A percentile compares a stretch with the other conserved stretches of the same genome.
Conservation (phyloP, 2,888 invertebrate species). For the Phorcus lineatus region DNA sequence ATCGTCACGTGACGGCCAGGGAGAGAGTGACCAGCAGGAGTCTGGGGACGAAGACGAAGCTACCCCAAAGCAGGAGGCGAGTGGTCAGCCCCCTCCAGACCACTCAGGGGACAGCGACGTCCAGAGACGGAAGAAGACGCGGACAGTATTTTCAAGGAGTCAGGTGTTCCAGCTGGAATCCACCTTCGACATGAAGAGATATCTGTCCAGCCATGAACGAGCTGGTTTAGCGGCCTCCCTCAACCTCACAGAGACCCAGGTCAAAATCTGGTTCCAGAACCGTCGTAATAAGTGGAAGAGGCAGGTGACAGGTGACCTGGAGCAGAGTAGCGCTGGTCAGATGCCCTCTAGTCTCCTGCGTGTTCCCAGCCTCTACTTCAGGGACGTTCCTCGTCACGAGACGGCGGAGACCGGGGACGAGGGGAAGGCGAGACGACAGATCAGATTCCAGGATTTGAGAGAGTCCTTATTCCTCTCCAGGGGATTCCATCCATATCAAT, state of each 20-base stretch:
- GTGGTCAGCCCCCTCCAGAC: too few relatives aligned
- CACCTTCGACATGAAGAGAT: conserved; percentile 76
- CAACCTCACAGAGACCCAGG: conserved; percentile 75
- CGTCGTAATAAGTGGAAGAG: conserved; percentile 52
- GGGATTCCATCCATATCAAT: conserved; percentile 1
- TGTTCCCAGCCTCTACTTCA: not conserved
- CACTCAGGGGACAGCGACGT: conserved; percentile 50
- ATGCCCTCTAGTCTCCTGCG: not conserved
- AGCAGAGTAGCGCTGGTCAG: conserved; percentile 30
- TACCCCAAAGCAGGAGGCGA: too few relatives aligned
- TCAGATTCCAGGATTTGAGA: not conserved
- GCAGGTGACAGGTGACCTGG: conserved; percentile 49
- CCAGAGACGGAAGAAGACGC: conserved; percentile 74
- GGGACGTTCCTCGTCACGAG: not conserved
- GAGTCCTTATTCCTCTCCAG: not conserved
- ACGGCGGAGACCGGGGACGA: not conserved
- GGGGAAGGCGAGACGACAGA: not conserved
- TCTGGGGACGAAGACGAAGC: too few relatives aligned
- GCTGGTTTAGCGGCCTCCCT: conserved; percentile 74
- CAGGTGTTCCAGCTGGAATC: conserved; percentile 76
- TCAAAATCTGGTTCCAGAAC: conserved; percentile 53
- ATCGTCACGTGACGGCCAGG: too few relatives aligned
- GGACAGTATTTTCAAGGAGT: conserved; percentile 75
- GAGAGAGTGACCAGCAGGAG: too few relatives aligned
- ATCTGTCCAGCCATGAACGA: conserved; percentile 75